These are phyloP conservation scores for Furcifer pardalis DNA, from an alignment of 2,797 vertebrate species.

Conservation along the genomic window DNA sequence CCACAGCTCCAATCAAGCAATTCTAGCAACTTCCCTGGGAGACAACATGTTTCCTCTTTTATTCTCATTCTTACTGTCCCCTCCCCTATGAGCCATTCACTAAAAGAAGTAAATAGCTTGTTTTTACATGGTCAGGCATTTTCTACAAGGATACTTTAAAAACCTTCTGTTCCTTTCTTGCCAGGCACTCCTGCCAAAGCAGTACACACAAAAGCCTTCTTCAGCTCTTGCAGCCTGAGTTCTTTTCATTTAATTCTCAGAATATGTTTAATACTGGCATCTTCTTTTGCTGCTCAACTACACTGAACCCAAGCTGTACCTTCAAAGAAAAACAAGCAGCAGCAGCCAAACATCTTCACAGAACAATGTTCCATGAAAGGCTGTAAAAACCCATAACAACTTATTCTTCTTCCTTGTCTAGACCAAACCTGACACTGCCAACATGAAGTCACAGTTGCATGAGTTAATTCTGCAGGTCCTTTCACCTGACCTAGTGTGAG, in stretches of 20 bases:
- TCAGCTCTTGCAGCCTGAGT: not conserved
- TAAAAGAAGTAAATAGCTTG: not conserved
- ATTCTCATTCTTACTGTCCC: not conserved
- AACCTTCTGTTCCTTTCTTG: not conserved
- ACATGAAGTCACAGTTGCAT: too few relatives aligned
- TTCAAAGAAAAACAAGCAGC: not conserved
- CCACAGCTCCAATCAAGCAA: not conserved
- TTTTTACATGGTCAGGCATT: not conserved
- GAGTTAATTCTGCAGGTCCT: too few relatives aligned
- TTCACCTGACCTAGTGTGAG: too few relatives aligned
- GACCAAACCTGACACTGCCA: too few relatives aligned
- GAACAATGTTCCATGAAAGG: not conserved
- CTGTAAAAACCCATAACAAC: not conserved
- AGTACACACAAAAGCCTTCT: not conserved
- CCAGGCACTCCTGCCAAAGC: not conserved
- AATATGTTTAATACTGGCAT: not conserved
- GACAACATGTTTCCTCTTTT: not conserved
- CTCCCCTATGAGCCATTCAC: too few relatives aligned
- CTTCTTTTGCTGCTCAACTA: not conserved
- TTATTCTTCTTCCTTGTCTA: too few relatives aligned
- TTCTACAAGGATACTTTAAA: not conserved
- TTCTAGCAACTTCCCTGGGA: not conserved
- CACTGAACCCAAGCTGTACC: not conserved
- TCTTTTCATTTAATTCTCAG: not conserved
- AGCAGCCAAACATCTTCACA: not conserved